Conservation (phyloP, 2,797 vertebrate genomes). For the Furcifer pardalis region DNA sequence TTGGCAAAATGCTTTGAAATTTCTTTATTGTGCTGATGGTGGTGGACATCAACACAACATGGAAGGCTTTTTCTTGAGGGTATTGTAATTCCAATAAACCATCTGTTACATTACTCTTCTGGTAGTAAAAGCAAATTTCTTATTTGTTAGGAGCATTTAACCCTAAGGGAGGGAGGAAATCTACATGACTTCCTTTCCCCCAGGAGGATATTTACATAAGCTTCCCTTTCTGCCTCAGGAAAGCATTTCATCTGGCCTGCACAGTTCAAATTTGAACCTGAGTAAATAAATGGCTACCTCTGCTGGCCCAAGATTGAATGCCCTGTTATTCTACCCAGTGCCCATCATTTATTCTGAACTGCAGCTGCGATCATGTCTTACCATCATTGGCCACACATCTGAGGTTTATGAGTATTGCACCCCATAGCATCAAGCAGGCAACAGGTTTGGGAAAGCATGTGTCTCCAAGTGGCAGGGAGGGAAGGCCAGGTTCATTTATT, state of each 20-base stretch:
- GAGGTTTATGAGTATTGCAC: too few species aligned
- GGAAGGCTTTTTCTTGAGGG: not conserved
- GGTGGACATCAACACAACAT: not conserved
- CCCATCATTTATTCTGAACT: too few species aligned
- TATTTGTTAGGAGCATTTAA: fast-evolving
- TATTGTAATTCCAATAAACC: not conserved
- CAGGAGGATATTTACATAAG: not conserved
- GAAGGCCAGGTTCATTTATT: too few species aligned
- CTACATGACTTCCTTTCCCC: not conserved
- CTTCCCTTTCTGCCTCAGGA: not conserved
- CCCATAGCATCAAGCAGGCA: too few species aligned
- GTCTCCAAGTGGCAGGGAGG: too few species aligned
- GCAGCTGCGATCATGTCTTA: too few species aligned
- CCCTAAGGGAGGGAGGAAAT: not conserved
- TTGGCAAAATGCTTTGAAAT: not conserved
- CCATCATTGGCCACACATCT: too few species aligned
- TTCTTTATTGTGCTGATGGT: not conserved
- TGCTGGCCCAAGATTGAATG: not conserved
- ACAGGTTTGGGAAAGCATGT: too few species aligned
- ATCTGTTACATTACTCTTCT: conserved; percentile 21
- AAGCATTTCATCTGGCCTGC: not conserved
- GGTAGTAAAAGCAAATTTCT: not conserved
- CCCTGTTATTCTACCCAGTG: too few species aligned
- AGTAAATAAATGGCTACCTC: not conserved
- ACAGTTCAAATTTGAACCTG: not conserved